Evolutionary conservation across 2,797 vertebrate species (phyloP), one percentile per base, ranked within the genome.

Genomic region (Podarcis siculus): DNA sequence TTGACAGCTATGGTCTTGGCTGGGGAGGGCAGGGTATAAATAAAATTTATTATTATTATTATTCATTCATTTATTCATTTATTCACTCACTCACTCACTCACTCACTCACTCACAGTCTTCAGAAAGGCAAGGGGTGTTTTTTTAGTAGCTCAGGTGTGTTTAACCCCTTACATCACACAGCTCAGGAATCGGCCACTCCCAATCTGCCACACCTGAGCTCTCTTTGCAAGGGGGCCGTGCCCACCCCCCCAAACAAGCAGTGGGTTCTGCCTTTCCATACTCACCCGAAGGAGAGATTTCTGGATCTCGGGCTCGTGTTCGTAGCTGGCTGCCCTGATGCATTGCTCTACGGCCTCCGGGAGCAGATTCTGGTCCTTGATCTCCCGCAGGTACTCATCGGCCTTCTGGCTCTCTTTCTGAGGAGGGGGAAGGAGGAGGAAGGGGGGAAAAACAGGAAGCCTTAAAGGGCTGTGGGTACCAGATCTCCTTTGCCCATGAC

Each of bases 401-500:
- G 99, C 98, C 86, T 99, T 99, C 96, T 99, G 99, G 94, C 98
- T 99, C 81, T 98, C 98, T 95, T 99, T 99, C 98, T 99, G 94
- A 49, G 1, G 67, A 25, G 76, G 0, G 66, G 17, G 12, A 17
- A 25, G 8, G 19, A 55, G 32, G 32, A 72, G 1, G 19, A 19
- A 8, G n/a, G 12, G 0, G 0, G 25, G 42, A 1, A 12, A 39
- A 49, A 4, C 3, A 3, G 2, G 27, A 25, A 1, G 12, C 27
- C 3, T 27, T 25, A 39, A 2, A 37, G 81, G 1, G 37, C 12
- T 13, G 49, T 13, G 49, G 12, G 3, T 2, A 6, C 0, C 25
- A 21, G n/a, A 10, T 6, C 17, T 21, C 23, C 75, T 67, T 12
- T 0, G 49, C 49, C 49, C 49, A 49, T 64, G 21, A 23, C 6